Evolutionary conservation across 2,888 invertebrate species (phyloP).

Genomic region (Chydorus sphaericus): DNA sequence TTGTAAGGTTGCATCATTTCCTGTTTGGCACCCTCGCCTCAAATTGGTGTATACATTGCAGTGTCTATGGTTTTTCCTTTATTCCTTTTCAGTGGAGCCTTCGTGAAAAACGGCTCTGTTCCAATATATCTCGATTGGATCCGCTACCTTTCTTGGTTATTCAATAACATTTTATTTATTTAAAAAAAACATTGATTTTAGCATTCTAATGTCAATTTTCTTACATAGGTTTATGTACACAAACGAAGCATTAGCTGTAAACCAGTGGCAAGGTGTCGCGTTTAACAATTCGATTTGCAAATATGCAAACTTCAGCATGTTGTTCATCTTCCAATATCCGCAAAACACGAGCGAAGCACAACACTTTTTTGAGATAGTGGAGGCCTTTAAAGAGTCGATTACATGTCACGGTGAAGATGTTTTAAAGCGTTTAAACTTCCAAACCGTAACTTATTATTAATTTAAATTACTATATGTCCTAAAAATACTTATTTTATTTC

Average conservation of each 20-base stretch:
- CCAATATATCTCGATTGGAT: constrained; percentile 73
- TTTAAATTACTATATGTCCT: no score
- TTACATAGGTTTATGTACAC: no score
- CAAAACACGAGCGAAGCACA: no score
- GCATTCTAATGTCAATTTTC: no score
- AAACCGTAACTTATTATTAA: no score
- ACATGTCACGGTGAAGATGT: constrained; percentile 63
- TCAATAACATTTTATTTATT: no score
- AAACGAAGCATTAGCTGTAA: constrained; percentile 72
- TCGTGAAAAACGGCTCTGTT: constrained; percentile 79
- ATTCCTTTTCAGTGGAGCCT: constrained; percentile 88
- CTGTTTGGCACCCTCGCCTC: constrained; percentile 62
- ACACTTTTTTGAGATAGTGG: no score
- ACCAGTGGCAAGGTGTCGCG: constrained; percentile 75
- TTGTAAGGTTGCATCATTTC: constrained; percentile 87
- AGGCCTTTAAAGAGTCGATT: no score
- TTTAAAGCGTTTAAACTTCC: constrained; percentile 60
- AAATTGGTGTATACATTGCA: constrained; percentile 77
- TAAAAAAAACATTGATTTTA: no score
- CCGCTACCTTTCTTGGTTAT: constrained; percentile 78
- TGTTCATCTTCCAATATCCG: no score
- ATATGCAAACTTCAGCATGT: constrained; percentile 35
- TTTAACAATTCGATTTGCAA: constrained; percentile 38
- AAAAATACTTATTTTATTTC: no score
- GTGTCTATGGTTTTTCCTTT: constrained; percentile 87